Evolutionary conservation across 2,797 vertebrate genomes (phyloP), one percentile per base, ranked within the genome.

Genomic region (Paratrypauchen microcephalus): DNA sequence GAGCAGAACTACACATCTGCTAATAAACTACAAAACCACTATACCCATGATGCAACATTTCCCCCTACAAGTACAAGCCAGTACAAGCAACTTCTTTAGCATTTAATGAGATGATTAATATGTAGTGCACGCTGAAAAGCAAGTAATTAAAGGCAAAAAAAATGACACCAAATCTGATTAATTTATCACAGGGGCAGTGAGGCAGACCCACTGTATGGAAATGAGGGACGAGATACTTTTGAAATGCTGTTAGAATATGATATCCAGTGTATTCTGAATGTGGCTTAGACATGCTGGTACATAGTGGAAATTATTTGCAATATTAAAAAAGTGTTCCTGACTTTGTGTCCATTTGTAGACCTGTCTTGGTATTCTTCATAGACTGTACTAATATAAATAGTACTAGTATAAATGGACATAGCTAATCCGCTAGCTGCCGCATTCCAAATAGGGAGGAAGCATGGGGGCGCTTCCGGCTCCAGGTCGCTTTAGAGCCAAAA

Each of bases 31-130:
- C 30, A 60, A 26, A 36, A 66, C 24, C 12, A 39, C 52, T 47
- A 66, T 78, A 16, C 64, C 5, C 28, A 1, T 45, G 60, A 24
- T 56, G 45, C 73, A 67, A 56, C 9, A 2, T 15, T 61, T 54
- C 19, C 57, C 48, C 2, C 60, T 62, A 45, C 12, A 26, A 68
- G 57, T 62, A 52, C 12, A 26, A 70, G 69, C 60, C 61, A 21
- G 55, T 19, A 58, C 16, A 66, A 16, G 24, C 11, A 30, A 24
- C 26, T 67, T 41, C 65, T 58, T 85, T 80, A 75, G 62, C 26
- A 58, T 84, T 74, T 72, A 73, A 84, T 83, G 47, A 69, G 62
- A 80, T 73, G 70, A 69, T 81, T 85, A 63, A 86, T 83, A 76
- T 65, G 64, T 21, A 55, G 68, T 41, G 78, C 74, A 83, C 73